A percentile compares a stretch with the other conserved stretches of the same genome.
Evolutionary conservation across 2,113 vertebrate species (phyloP).

Genomic region (Mionectes macconnelli): DNA sequence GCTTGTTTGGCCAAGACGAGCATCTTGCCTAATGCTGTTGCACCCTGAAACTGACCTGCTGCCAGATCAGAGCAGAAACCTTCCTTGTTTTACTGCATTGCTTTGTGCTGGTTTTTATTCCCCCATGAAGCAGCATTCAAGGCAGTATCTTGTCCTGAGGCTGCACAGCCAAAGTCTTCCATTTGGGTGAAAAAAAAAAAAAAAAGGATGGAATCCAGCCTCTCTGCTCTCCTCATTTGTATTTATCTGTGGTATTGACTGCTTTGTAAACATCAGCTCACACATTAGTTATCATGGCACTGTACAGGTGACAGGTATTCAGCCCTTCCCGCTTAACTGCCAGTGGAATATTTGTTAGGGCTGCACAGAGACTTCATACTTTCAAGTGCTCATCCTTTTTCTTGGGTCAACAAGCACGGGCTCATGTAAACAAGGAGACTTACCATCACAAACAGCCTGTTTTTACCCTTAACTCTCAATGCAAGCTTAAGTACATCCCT

Average conservation of each 20-base stretch:
- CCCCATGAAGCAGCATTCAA: background rate
- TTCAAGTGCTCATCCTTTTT: background rate
- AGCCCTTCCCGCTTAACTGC: background rate
- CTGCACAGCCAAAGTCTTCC: background rate
- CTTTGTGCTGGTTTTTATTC: background rate
- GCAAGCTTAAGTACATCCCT: background rate
- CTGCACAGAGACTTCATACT: background rate
- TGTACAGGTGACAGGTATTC: background rate
- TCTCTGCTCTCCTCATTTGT: background rate
- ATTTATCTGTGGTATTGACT: background rate
- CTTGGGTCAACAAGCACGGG: background rate
- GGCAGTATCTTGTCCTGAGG: background rate
- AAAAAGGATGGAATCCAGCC: background rate
- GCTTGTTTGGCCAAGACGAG: background rate
- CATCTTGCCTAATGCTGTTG: background rate
- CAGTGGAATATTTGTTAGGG: background rate
- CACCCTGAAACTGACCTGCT: background rate
- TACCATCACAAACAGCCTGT: background rate
- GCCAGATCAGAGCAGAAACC: background rate
- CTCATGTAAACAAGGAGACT: background rate
- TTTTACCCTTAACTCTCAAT: background rate
- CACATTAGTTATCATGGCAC: background rate
- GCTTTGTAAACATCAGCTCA: background rate
- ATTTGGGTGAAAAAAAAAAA: background rate
- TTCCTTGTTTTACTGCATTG: background rate